A percentile compares a stretch with the other conserved stretches of the same genome.
Evolutionary conservation across 2,797 vertebrate species (phyloP).

Genomic region (Hapalemur alaotrensis): DNA sequence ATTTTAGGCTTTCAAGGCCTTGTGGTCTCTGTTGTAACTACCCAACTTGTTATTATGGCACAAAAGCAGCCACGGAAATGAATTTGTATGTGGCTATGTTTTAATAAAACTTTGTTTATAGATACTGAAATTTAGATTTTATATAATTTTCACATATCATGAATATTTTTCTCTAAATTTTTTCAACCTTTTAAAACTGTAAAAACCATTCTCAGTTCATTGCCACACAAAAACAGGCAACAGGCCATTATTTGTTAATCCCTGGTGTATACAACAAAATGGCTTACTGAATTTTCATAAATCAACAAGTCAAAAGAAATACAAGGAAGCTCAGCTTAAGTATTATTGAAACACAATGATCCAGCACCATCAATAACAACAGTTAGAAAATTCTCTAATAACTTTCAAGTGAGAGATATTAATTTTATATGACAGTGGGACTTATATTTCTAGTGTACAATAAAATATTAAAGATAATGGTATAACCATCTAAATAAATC

Average conservation of each 20-base stretch:
- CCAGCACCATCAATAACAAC: background rate
- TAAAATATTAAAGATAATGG: slow-evolving; percentile 69
- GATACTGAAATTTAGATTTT: slow-evolving; percentile 28
- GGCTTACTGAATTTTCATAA: slow-evolving; percentile 7
- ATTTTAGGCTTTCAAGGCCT: slow-evolving; percentile 8
- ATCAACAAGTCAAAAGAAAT: slow-evolving; percentile 47
- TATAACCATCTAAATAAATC: slow-evolving; percentile 53
- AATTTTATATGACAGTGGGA: slow-evolving; percentile 59
- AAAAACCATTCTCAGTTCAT: slow-evolving; percentile 19
- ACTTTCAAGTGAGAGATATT: slow-evolving; percentile 41
- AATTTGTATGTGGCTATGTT: background rate
- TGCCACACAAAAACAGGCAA: background rate
- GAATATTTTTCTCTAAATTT: background rate
- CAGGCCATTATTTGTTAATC: slow-evolving; percentile 1
- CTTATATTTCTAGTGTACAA: slow-evolving; percentile 46
- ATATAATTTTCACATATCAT: background rate
- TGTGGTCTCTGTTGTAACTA: background rate
- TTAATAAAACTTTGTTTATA: slow-evolving; percentile 18
- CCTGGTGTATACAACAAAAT: background rate
- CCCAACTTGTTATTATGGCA: background rate
- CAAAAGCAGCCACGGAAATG: background rate
- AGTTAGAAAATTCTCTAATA: slow-evolving; percentile 41
- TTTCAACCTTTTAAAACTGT: slow-evolving; percentile 31
- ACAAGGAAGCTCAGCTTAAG: background rate
- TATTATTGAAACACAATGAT: slow-evolving; percentile 47